phyloP scores from a whole-genome alignment of 1,140 invertebrate genomes.

The Musca vetustissima region DNA sequence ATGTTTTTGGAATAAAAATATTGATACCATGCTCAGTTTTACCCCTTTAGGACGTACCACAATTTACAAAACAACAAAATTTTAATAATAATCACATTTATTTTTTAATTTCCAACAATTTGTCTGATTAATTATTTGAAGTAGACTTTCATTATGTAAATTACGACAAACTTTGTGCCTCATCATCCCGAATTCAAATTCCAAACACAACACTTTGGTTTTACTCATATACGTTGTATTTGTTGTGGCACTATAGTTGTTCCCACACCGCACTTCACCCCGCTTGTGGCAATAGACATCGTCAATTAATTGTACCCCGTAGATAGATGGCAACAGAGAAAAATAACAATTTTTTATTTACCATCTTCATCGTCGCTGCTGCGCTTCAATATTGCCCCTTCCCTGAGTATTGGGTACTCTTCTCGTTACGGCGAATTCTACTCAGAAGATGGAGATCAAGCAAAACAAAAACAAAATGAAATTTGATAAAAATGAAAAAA shows the following conservation, averaged over 20 bases:
- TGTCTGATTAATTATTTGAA: slow-evolving; percentile 22
- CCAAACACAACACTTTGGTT: slow-evolving; percentile 13
- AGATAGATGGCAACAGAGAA: not conserved
- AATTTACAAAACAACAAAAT: no score
- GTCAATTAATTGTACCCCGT: slow-evolving; percentile 18
- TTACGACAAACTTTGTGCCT: not conserved
- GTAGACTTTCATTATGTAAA: slow-evolving; percentile 22
- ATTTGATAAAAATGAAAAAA: no score
- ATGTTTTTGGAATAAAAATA: no score
- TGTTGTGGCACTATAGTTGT: not conserved
- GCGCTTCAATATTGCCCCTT: no score
- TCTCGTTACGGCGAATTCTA: no score
- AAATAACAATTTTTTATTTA: slow-evolving; percentile 5
- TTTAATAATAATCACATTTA: slow-evolving; percentile 11
- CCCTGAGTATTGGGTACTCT: no score
- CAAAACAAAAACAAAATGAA: no score
- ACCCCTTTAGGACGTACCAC: no score
- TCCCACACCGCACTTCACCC: not conserved
- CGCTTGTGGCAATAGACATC: not conserved
- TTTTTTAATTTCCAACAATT: slow-evolving; percentile 14
- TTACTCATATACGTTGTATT: not conserved
- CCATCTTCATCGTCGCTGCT: no score
- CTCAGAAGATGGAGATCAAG: no score
- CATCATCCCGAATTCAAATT: slow-evolving; percentile 23
- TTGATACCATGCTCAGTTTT: no score